phyloP scores from a whole-genome alignment of 2,113 vertebrate species.

The Rhegmatorhina hoffmannsi region DNA sequence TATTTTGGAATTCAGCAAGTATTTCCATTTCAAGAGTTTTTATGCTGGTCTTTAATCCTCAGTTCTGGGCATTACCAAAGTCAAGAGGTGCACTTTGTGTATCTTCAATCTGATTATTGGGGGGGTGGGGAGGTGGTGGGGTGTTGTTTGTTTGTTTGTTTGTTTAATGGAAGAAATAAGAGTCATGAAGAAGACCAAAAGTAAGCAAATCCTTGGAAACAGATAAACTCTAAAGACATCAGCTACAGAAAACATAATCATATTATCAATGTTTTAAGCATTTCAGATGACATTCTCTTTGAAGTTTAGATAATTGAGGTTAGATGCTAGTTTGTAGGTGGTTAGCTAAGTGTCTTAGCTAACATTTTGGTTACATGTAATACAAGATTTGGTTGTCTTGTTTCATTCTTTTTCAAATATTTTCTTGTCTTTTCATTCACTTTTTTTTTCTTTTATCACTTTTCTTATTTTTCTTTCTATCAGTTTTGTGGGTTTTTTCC shows the following conservation, averaged over 20 bases:
- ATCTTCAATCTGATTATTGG: neutral
- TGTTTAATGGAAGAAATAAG: neutral
- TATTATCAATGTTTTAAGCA: neutral
- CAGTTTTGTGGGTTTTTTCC: rapidly evolving
- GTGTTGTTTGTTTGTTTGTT: no score
- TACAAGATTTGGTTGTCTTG: neutral
- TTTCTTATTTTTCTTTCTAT: neutral
- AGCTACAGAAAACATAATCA: neutral
- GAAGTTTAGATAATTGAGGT: neutral
- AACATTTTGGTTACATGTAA: neutral
- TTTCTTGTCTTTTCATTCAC: neutral
- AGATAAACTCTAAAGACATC: neutral
- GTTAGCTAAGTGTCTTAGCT: neutral
- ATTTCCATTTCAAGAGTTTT: neutral
- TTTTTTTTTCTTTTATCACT: neutral
- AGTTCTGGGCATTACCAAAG: neutral
- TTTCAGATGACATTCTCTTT: neutral
- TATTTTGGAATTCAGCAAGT: neutral
- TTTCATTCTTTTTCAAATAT: neutral
- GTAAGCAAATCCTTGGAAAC: neutral
- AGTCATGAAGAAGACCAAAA: neutral
- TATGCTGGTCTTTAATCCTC: neutral
- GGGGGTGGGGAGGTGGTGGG: no score
- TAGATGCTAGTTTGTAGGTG: neutral
- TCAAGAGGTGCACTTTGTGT: neutral